A percentile compares a stretch with the other conserved stretches of the same genome.
phyloP scores from a whole-genome alignment of 2,113 vertebrate genomes.

The Pachypanchax playfairii region DNA sequence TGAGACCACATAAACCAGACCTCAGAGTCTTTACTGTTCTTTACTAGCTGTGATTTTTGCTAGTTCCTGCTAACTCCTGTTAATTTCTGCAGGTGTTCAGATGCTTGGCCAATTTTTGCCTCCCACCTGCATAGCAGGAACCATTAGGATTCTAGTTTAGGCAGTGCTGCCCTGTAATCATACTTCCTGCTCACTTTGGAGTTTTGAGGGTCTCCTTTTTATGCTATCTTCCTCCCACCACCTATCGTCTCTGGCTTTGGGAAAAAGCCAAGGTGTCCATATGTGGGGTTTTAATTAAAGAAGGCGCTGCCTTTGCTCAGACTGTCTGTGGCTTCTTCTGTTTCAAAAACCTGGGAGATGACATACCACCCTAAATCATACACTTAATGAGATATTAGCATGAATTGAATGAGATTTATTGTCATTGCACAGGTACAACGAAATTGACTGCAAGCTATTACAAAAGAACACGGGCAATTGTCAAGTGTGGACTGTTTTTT shows the following conservation, averaged over 20 bases:
- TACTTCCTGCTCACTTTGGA: conserved; percentile 7
- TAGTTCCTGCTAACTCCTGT: conserved; percentile 27
- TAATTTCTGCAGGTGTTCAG: conserved; percentile 35
- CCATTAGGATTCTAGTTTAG: conserved; percentile 35
- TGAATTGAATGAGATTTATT: too few species aligned
- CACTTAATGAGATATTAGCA: conserved; percentile 71
- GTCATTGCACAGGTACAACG: too few species aligned
- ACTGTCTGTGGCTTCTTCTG: conserved; percentile 34
- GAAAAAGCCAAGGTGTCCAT: conserved; percentile 51
- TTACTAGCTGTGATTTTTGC: conserved; percentile 38
- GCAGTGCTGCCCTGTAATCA: conserved; percentile 6
- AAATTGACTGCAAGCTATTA: conserved; percentile 51
- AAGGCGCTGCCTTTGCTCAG: conserved; percentile 38
- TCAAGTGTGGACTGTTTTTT: conserved; percentile 41
- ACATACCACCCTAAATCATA: conserved; percentile 28
- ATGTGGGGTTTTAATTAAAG: conserved; percentile 61
- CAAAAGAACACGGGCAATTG: conserved; percentile 44
- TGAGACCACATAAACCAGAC: too few species aligned
- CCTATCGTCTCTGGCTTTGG: conserved; percentile 21
- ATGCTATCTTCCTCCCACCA: conserved; percentile 12
- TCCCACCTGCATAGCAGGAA: conserved; percentile 7
- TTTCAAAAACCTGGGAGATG: conserved; percentile 38
- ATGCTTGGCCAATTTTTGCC: conserved; percentile 43
- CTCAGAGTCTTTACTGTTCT: too few species aligned
- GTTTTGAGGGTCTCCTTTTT: conserved; percentile 22